phyloP scores from a whole-genome alignment of 2,113 vertebrate genomes.

The Muntiacus reevesi region DNA sequence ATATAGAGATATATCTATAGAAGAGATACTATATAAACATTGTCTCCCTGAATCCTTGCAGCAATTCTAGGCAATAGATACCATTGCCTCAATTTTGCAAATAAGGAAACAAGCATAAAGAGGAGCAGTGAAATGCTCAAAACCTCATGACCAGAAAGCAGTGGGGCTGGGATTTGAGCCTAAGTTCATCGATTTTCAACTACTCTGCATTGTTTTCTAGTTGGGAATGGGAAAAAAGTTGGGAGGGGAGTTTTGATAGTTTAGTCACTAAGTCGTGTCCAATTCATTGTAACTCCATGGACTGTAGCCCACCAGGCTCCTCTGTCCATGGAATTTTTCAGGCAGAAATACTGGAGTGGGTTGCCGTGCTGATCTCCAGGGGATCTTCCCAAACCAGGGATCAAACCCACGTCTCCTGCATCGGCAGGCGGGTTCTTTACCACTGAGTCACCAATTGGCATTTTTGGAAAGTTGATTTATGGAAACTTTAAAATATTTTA shows the following conservation, averaged over 20 bases:
- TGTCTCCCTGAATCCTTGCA: background rate
- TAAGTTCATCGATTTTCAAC: background rate
- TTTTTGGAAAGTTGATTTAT: background rate
- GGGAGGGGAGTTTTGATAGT: background rate
- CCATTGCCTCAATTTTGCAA: background rate
- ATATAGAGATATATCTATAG: background rate
- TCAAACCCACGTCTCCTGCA: background rate
- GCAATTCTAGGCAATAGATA: background rate
- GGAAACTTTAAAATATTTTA: background rate
- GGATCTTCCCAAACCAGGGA: background rate
- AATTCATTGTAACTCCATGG: background rate
- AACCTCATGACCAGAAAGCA: background rate
- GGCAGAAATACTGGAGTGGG: background rate
- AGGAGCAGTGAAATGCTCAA: background rate
- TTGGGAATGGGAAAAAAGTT: background rate
- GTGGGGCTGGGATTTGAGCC: background rate
- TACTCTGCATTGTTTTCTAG: background rate
- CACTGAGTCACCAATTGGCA: background rate
- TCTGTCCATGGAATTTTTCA: background rate
- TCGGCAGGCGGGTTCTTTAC: background rate
- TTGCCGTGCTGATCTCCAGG: background rate
- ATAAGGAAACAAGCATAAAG: background rate
- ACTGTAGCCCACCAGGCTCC: background rate
- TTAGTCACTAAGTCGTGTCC: background rate
- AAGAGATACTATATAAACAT: background rate